phyloP scores from a whole-genome alignment of 2,797 vertebrate genomes.

The Pantherophis alleghaniensis region DNA sequence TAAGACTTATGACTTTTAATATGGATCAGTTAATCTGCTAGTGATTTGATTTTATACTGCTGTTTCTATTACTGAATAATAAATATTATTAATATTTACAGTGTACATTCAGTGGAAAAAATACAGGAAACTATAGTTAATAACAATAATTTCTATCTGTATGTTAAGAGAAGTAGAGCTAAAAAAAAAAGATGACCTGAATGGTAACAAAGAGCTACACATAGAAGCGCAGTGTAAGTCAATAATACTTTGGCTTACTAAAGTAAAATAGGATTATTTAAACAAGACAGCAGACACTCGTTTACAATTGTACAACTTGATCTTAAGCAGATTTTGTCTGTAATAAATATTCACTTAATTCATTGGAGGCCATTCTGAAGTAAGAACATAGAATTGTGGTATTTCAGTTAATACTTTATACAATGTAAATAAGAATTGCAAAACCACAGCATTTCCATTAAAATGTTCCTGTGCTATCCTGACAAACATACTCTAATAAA shows the following conservation, averaged over 20 bases:
- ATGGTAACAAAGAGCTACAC: neutral
- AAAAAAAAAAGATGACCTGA: neutral
- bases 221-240: too few relatives aligned
- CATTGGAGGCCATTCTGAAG: neutral
- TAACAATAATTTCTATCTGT: neutral
- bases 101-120: neutral
- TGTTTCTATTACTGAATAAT: neutral
- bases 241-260: neutral
- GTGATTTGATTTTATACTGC: neutral
- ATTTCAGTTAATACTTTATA: neutral
- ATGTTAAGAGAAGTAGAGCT: neutral
- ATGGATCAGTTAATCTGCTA: neutral
- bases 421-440: neutral
- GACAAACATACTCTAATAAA: neutral
- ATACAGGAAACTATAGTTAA: neutral
- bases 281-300: neutral
- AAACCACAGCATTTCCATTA: neutral
- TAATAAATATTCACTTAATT: neutral
- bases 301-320: neutral
- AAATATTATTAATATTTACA: neutral
- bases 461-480: neutral
- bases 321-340: neutral
- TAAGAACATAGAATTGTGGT: neutral
- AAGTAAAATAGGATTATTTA: neutral
- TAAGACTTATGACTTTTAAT: neutral